Base-by-base conservation (phyloP, 2,113 vertebrate genomes). In the Sinocyclocheilus rhinocerous region DNA sequence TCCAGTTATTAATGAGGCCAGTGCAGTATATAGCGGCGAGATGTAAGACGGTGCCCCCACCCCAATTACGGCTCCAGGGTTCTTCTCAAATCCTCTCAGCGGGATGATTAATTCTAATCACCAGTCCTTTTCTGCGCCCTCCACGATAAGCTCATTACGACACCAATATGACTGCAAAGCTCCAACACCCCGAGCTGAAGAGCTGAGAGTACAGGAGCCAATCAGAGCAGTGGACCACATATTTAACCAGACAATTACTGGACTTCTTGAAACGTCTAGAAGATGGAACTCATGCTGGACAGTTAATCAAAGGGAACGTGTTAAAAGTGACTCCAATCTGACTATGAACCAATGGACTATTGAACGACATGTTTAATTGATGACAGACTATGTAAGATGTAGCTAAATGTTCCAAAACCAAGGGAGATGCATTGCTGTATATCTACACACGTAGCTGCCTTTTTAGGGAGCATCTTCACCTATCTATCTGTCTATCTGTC, bases 1-100 rank as follows among this genome's bases (percentile, higher is more conserved):
- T 36, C 52, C 10, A 52, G 73, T 87, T 87, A 91, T 92, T 92
- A 94, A 92, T 87, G 87, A 92, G 89, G 69, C 76, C 57, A 20
- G 12, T 33, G 36, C 36, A 39, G 15, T 73, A 36, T 48, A 16
- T 18, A 39, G 36, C 24, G 42, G 61, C 57, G 76, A 85, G 65
- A 78, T 20, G n/a, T 36, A n/a, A 85, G 61, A 18, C 77, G 80
- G 36, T 36, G 63, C 59, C 81, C 26, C 4, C 13, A 76, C 77
- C 24, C 48, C 80, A 50, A 90, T 90, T 86, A 84, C 24, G 55
- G 85, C 76, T 89, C 88, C 88, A 39, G 72, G 63, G 65, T 88
- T 80, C 29, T 39, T 76, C 85, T 88, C 84, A 61, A 84, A 88
- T 87, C 79, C 52, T 79, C 87, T 90, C 86, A 76, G 87, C 82